Evolutionary conservation across 2,888 invertebrate genomes (phyloP).

Genomic region (Idaea dimidiata): DNA sequence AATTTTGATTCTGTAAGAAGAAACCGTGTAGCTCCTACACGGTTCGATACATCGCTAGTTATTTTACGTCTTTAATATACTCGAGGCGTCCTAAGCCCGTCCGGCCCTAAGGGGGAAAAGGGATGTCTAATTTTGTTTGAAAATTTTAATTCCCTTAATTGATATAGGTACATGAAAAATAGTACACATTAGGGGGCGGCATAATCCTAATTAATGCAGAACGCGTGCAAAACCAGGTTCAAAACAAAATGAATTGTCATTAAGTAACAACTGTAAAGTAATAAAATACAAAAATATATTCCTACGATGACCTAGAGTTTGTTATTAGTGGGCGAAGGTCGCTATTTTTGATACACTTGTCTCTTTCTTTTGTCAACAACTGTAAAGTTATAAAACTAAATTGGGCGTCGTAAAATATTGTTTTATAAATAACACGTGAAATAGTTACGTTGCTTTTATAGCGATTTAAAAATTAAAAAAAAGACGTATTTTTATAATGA

Average conservation of each 20-base stretch:
- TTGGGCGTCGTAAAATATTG: constrained; percentile 17
- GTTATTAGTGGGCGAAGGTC: constrained; percentile 19
- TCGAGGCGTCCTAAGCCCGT: too few relatives aligned
- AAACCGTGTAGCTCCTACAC: too few relatives aligned
- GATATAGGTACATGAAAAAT: too few relatives aligned
- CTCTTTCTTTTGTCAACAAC: constrained; percentile 18
- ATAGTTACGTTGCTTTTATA: neutral
- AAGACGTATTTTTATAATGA: neutral
- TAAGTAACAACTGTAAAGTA: constrained; percentile 20
- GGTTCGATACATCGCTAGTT: too few relatives aligned
- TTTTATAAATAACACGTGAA: neutral
- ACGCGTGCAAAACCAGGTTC: too few relatives aligned
- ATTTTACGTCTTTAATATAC: too few relatives aligned
- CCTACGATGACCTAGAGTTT: constrained; percentile 19
- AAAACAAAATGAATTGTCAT: constrained; percentile 18
- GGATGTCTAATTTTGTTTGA: too few relatives aligned
- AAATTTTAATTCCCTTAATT: too few relatives aligned
- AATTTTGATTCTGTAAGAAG: too few relatives aligned
- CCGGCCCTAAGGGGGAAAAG: too few relatives aligned
- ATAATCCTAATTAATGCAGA: too few relatives aligned
- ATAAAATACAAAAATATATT: constrained; percentile 24
- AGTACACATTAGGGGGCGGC: too few relatives aligned
- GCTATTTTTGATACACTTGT: constrained; percentile 17
- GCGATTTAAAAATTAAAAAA: neutral
- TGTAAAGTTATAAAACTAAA: constrained; percentile 17